Evolutionary conservation across 2,113 vertebrate species (phyloP), one percentile per base, ranked within the genome.

Genomic region (Ceuthmochares aereus): DNA sequence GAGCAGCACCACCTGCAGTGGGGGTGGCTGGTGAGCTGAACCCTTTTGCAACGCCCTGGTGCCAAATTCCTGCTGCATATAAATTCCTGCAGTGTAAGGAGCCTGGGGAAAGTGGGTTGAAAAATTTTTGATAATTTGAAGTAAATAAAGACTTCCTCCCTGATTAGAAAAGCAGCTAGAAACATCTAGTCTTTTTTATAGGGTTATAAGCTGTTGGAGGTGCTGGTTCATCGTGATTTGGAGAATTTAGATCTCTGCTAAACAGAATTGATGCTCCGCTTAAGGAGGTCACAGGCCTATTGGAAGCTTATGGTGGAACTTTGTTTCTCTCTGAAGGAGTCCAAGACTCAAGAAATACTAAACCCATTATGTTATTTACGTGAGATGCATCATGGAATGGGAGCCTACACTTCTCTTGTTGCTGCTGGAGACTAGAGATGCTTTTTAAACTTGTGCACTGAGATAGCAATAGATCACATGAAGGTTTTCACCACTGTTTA

Each of bases 1-100:
- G 62, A 69, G 66, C 67, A 74, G 75, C 68, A 96, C 89, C 95
- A 93, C 80, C 96, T 95, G 92, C 95, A 87, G 80, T 86, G 92
- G 92, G 90, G 76, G 90, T 84, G 85, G 92, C 68, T 96, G 73
- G 92, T 72, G 40, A 40, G 12, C 40, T 40, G 40, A 40, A 2
- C 75, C 84, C 52, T 86, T 75, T 73, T 56, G 22, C 74, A 93
- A 68, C 68, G 42, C 86, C 70, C 72, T 49, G 37, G 80, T 95
- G 93, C 96, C 91, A 95, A 84, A 96, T 96, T 87, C 89, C 87
- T 86, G 89, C 81, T 86, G 59, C 0, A 2, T 72, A 67, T 74
- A 83, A 68, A 89, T 89, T 90, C 90, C 80, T 92, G 54, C 66
- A 66, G 89, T 12, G 60, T 47, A 81, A 77, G 52, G 20, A 90